A percentile compares a stretch with the other conserved stretches of the same genome.
phyloP scores from a whole-genome alignment of 1,140 invertebrate genomes.

The Octopus sinensis region DNA sequence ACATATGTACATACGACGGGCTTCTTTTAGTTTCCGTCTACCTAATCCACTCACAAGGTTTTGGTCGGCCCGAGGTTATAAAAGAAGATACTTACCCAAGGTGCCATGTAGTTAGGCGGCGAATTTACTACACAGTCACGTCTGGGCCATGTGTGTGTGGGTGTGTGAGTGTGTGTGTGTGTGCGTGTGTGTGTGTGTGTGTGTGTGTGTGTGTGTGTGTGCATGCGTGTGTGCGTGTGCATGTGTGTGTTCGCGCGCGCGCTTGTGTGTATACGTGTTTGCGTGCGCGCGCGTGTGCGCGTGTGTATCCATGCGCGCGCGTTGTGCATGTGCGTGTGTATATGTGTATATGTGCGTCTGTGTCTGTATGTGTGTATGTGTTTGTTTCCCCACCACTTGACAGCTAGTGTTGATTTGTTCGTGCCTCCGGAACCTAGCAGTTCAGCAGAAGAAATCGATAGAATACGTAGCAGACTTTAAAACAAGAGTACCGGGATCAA shows the following conservation, averaged over 20 bases:
- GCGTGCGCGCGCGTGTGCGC: slow-evolving; percentile 5
- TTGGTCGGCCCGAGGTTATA: background rate
- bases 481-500: no score
- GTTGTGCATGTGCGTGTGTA: background rate
- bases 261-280: background rate
- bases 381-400: no score
- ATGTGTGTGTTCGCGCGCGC: background rate
- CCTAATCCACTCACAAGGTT: background rate
- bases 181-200: slow-evolving; percentile 24
- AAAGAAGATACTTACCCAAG: background rate
- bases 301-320: background rate
- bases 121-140: background rate
- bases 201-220: slow-evolving; percentile 23
- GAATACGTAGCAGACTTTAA: no score
- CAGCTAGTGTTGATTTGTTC: no score
- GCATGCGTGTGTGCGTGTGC: slow-evolving; percentile 9
- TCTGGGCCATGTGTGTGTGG: background rate
- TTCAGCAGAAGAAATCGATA: no score
- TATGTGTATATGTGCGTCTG: background rate
- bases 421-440: no score
- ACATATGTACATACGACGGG: background rate
- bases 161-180: slow-evolving; percentile 21
- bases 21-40: background rate
- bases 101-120: background rate
- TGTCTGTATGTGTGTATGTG: background rate